phyloP scores from a whole-genome alignment of 2,888 invertebrate genomes.

The Drosophila paranaensis region DNA sequence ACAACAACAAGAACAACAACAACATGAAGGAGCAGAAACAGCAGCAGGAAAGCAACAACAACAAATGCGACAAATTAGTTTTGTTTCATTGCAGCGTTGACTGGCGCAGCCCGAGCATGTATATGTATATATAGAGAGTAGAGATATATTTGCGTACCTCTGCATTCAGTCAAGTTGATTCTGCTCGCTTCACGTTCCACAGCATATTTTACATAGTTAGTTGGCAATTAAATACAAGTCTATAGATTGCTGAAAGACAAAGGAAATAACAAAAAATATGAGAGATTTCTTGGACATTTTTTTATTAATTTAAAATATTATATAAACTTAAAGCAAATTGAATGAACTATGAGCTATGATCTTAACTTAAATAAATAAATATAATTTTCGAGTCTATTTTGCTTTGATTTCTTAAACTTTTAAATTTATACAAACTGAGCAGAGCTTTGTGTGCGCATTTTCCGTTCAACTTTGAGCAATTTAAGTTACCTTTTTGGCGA shows the following conservation, averaged over 20 bases:
- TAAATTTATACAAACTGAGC: background rate
- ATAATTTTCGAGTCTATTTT: background rate
- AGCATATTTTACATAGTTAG: background rate
- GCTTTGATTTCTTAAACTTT: background rate
- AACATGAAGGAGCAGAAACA: background rate
- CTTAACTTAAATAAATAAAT: too few species aligned
- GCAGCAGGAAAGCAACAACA: conserved; percentile 18
- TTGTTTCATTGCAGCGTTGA: conserved; percentile 50
- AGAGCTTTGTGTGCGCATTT: background rate
- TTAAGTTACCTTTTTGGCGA: background rate
- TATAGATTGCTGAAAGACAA: background rate
- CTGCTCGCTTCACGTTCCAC: background rate
- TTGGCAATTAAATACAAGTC: background rate
- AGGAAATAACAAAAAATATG: background rate
- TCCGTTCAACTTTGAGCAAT: background rate
- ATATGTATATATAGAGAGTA: background rate
- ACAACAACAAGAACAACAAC: background rate
- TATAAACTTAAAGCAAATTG: background rate
- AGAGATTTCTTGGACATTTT: background rate
- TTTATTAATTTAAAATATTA: background rate
- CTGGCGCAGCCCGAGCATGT: background rate
- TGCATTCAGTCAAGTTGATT: background rate
- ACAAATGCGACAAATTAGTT: conserved; percentile 69
- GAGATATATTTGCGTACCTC: background rate
- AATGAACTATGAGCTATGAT: too few species aligned